These are phyloP conservation scores for Euwallacea fornicatus DNA, from an alignment of 1,140 invertebrate species.

Conservation along the genomic window DNA sequence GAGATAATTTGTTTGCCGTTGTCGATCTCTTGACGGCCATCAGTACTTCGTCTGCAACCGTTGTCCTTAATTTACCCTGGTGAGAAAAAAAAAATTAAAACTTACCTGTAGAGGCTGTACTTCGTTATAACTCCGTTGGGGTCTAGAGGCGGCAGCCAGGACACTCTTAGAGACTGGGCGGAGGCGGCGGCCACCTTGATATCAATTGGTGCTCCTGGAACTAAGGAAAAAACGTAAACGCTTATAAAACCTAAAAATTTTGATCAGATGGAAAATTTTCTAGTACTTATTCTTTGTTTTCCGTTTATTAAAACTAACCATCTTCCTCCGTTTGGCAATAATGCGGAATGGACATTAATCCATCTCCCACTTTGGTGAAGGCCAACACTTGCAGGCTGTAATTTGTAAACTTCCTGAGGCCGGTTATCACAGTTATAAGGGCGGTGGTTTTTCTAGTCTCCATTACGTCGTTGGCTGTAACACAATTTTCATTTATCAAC, in stretches of 20 bases:
- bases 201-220: conserved; percentile 76
- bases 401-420: conserved; percentile 77
- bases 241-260: neutral
- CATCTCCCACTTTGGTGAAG: conserved; percentile 80
- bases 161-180: conserved; percentile 72
- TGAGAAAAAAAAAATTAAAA: neutral
- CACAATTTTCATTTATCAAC: conserved; percentile 15
- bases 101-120: conserved; percentile 73
- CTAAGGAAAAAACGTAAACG: conserved; percentile 54
- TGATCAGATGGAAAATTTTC: no score
- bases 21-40: conserved; percentile 68
- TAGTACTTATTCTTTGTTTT: no score
- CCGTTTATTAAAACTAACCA: conserved; percentile 56
- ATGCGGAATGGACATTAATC: conserved; percentile 67
- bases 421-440: conserved; percentile 66
- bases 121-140: conserved; percentile 80
- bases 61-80: neutral
- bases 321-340: conserved; percentile 84
- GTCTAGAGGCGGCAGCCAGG: conserved; percentile 75
- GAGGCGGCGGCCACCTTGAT: conserved; percentile 81
- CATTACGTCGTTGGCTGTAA: conserved; percentile 60
- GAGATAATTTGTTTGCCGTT: conserved; percentile 67
- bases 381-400: conserved; percentile 84
- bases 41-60: conserved; percentile 58
- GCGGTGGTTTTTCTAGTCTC: conserved; percentile 70